Percentiles rank a stretch among this genome's conserved stretches.
phyloP scores from a whole-genome alignment of 2,888 invertebrate genomes.

The Lasiommata megera region DNA sequence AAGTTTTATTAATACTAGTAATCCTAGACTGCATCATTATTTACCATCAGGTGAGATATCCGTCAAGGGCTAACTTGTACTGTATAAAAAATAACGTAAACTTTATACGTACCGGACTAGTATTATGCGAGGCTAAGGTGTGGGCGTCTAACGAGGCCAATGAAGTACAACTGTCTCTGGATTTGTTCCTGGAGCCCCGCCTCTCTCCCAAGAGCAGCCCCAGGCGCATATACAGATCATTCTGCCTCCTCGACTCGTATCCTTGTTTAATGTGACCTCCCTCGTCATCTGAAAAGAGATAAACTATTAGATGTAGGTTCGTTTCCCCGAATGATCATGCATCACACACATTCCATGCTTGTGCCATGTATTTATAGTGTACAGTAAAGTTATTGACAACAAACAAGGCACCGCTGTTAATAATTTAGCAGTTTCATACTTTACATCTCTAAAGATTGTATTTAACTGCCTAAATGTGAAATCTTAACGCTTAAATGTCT shows the following conservation, averaged over 20 bases:
- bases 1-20: too few relatives aligned
- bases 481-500: too few relatives aligned
- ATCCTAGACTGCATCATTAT: too few relatives aligned
- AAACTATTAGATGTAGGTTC: neutral
- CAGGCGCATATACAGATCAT: constrained; percentile 91
- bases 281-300: constrained; percentile 84
- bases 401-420: neutral
- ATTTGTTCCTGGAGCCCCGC: constrained; percentile 74
- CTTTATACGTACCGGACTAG: constrained; percentile 86
- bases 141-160: constrained; percentile 83
- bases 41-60: too few relatives aligned
- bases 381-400: neutral
- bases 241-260: constrained; percentile 78
- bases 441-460: too few relatives aligned
- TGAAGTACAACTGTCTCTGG: constrained; percentile 74
- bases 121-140: constrained; percentile 89
- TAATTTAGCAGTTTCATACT: too few relatives aligned
- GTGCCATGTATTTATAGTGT: constrained; percentile 8
- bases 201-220: constrained; percentile 90
- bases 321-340: constrained; percentile 14
- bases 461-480: too few relatives aligned
- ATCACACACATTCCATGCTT: constrained; percentile 29
- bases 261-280: constrained; percentile 85
- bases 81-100: too few relatives aligned
- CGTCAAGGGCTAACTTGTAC: too few relatives aligned